phyloP scores from a whole-genome alignment of 2,113 vertebrate genomes.

The Carettochelys insculpta region DNA sequence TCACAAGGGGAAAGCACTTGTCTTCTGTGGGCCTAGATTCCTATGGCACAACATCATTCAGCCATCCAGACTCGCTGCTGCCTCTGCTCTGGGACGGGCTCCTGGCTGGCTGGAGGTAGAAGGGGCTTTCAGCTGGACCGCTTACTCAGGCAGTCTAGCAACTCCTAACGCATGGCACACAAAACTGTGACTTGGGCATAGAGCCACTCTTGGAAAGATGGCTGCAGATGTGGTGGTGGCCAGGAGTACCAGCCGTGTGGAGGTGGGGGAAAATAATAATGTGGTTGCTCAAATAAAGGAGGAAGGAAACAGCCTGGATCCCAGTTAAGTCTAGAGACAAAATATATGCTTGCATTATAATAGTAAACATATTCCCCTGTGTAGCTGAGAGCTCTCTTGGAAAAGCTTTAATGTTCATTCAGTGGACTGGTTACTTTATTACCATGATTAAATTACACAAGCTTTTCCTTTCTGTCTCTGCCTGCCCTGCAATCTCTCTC shows the following conservation, averaged over 20 bases:
- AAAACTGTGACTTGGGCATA: not conserved
- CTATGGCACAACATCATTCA: not conserved
- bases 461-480: not conserved
- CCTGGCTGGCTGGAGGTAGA: not conserved
- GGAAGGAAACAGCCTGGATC: not conserved
- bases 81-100: not conserved
- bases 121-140: not conserved
- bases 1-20: not conserved
- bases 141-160: not conserved
- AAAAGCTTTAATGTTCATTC: not conserved
- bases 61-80: not conserved
- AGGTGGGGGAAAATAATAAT: not conserved
- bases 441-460: slow-evolving; percentile 13
- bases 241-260: not conserved
- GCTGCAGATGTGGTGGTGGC: not conserved
- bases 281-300: not conserved
- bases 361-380: too few relatives aligned
- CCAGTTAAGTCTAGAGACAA: not conserved
- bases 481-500: not conserved
- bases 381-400: not conserved
- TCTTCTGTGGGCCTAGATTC: not conserved
- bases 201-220: not conserved
- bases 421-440: slow-evolving; percentile 15
- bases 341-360: not conserved
- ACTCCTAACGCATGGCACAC: not conserved